Conservation (phyloP, 2,888 invertebrate genomes). For the Nemurella pictetii region DNA sequence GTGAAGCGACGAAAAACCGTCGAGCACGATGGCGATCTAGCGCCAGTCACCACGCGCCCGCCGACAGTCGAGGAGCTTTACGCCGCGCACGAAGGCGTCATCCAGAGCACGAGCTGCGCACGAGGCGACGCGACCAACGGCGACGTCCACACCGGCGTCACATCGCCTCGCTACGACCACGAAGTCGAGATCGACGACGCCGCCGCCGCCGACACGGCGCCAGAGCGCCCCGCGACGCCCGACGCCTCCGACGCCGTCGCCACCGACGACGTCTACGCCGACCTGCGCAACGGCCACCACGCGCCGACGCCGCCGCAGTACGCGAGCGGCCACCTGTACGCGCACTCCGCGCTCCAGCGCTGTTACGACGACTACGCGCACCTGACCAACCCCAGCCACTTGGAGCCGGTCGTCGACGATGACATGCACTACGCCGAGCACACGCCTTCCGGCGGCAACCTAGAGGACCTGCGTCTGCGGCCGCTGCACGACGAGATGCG, state of each 20-base stretch:
- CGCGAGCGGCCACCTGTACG: not conserved
- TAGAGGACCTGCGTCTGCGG: conserved; percentile 13
- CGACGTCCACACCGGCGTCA: not conserved
- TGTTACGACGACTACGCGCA: not conserved
- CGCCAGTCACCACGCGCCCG: not conserved
- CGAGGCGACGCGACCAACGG: not conserved
- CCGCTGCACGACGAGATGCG: not conserved
- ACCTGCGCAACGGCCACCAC: not conserved
- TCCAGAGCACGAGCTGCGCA: not conserved
- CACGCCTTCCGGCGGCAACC: not conserved
- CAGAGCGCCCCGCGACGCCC: not conserved
- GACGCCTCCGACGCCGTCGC: not conserved
- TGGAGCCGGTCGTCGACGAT: conserved; percentile 20
- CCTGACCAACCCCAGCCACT: not conserved
- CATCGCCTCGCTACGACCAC: not conserved
- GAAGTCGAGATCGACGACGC: conserved; percentile 18
- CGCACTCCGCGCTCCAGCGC: not conserved
- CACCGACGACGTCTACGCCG: not conserved
- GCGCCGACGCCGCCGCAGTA: not conserved
- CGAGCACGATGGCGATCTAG: not conserved
- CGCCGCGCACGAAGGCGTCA: not conserved
- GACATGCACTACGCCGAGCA: conserved; percentile 17
- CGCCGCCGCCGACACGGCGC: not conserved
- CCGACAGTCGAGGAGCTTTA: not conserved
- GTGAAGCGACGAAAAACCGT: not conserved